Evolutionary conservation across 1,140 invertebrate genomes (phyloP).

Genomic region (Pseudomyrmex concolor): DNA sequence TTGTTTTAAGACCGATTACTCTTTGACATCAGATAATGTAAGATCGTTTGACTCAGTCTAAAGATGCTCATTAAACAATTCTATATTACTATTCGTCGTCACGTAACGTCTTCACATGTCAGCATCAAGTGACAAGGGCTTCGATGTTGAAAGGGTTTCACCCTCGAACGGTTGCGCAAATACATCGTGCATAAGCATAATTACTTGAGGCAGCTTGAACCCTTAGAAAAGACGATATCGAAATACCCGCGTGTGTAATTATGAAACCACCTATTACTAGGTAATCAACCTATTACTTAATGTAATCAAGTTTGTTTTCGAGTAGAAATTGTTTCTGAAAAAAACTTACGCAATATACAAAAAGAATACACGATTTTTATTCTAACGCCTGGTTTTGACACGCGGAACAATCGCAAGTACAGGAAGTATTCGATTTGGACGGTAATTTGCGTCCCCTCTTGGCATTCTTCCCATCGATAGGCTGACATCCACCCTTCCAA

Average conservation of each 20-base stretch:
- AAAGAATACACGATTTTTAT: not conserved
- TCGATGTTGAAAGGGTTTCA: slow-evolving; percentile 72
- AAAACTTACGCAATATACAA: not conserved
- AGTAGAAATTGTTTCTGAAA: slow-evolving; percentile 7
- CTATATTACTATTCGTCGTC: slow-evolving; percentile 51
- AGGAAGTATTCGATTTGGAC: slow-evolving; percentile 48
- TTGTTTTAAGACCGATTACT: not conserved
- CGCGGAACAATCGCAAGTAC: slow-evolving; percentile 33
- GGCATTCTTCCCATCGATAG: slow-evolving; percentile 50
- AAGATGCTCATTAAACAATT: slow-evolving; percentile 3
- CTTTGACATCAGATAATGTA: not conserved
- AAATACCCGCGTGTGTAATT: not conserved
- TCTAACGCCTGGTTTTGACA: slow-evolving; percentile 5
- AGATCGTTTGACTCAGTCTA: not conserved
- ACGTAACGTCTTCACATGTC: slow-evolving; percentile 61
- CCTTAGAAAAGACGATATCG: slow-evolving; percentile 62
- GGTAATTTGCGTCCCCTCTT: slow-evolving; percentile 35
- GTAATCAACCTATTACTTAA: not conserved
- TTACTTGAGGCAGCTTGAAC: slow-evolving; percentile 65
- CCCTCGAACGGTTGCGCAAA: slow-evolving; percentile 54
- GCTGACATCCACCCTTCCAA: slow-evolving; percentile 13
- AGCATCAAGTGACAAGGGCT: slow-evolving; percentile 62
- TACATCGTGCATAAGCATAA: slow-evolving; percentile 45
- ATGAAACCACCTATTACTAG: not conserved
- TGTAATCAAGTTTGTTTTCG: not conserved